A percentile compares a stretch with the other conserved stretches of the same genome.
These are phyloP conservation scores for Drosophila quadrilineata DNA, from an alignment of 1,140 invertebrate genomes.

Conservation along the genomic window DNA sequence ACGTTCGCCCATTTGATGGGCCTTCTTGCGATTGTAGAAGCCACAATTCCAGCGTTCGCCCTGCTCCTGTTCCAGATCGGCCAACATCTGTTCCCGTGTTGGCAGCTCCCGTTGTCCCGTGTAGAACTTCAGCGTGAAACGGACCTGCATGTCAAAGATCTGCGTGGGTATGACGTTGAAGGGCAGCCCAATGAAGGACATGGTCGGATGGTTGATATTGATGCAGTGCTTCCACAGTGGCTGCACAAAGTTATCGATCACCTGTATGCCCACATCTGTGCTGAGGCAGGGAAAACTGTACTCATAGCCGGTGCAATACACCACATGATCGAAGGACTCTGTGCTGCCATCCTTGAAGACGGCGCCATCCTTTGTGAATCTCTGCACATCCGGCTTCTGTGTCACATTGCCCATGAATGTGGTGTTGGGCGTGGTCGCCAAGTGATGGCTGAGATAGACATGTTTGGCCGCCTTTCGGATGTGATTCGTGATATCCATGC, in stretches of 20 bases:
- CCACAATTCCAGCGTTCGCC: constrained; percentile 82
- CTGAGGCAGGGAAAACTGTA: constrained; percentile 92
- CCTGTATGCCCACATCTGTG: constrained; percentile 86
- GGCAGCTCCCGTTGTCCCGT: constrained; percentile 86
- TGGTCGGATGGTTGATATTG: constrained; percentile 88
- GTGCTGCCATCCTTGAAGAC: constrained; percentile 85
- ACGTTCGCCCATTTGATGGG: constrained; percentile 89
- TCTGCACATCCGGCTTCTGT: constrained; percentile 85
- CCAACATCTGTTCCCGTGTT: constrained; percentile 85
- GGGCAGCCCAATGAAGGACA: constrained; percentile 91
- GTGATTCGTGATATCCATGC: constrained; percentile 92
- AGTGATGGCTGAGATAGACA: constrained; percentile 87
- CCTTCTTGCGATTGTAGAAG: constrained; percentile 84
- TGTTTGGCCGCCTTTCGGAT: constrained; percentile 85
- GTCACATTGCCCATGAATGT: constrained; percentile 86
- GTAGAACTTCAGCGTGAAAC: constrained; percentile 87
- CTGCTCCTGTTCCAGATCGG: constrained; percentile 85
- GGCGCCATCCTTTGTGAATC: constrained; percentile 83
- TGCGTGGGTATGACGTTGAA: constrained; percentile 91
- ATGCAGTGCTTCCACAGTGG: constrained; percentile 95
- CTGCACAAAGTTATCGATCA: constrained; percentile 90
- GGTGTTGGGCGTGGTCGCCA: constrained; percentile 83
- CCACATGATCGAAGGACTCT: constrained; percentile 86
- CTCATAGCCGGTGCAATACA: constrained; percentile 93
- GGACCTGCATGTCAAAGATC: constrained; percentile 92